Conservation (phyloP, 53 echinoderm and acorn worm genomes). For the Antedon mediterranea region DNA sequence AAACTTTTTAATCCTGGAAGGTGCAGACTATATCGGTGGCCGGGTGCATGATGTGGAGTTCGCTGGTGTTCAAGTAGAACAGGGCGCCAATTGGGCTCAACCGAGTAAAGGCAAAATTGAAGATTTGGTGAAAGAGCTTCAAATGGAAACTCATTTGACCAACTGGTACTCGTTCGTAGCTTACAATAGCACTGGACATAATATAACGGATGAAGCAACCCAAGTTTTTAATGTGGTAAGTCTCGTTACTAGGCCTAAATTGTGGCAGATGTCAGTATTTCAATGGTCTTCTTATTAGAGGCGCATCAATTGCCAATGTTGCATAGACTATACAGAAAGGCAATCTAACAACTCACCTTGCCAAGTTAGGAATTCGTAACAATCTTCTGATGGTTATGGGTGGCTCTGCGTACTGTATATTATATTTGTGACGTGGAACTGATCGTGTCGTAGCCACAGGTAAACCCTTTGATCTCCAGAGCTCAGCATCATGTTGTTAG, state of each 20-base stretch:
- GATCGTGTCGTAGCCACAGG: too few relatives aligned
- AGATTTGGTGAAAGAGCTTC: neutral
- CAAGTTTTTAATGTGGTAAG: neutral
- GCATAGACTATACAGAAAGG: too few relatives aligned
- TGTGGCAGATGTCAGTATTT: too few relatives aligned
- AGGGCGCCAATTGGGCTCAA: neutral
- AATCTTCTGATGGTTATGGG: too few relatives aligned
- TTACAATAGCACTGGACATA: neutral
- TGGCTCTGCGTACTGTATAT: too few relatives aligned
- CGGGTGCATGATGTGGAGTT: neutral
- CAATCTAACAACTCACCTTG: too few relatives aligned
- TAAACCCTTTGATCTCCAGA: too few relatives aligned
- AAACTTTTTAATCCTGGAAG: neutral
- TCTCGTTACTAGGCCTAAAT: neutral
- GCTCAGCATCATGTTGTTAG: too few relatives aligned
- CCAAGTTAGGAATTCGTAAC: too few relatives aligned
- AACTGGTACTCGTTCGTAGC: neutral
- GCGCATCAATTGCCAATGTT: too few relatives aligned
- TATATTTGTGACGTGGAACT: too few relatives aligned
- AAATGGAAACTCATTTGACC: neutral
- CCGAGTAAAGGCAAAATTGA: neutral
- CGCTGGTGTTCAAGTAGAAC: neutral
- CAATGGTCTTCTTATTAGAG: too few relatives aligned
- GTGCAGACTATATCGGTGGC: neutral
- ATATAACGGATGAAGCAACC: neutral